Base-by-base conservation (phyloP, 1,140 invertebrate species). In the Diabrotica virgifera region DNA sequence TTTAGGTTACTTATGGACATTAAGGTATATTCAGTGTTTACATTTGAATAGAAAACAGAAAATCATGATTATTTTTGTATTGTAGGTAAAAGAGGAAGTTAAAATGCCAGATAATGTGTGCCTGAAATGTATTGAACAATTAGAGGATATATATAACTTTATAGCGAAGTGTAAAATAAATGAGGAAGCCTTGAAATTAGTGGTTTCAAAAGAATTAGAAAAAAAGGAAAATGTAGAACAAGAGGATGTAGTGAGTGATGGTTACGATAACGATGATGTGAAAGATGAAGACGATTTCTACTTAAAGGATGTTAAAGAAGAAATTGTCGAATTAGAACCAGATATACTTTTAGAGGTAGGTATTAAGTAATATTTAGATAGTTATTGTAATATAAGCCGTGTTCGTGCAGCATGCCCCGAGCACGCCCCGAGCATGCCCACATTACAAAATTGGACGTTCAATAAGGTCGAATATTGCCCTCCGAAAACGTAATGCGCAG, bases 151-250 rank as follows among this genome's bases (percentile, higher is more conserved):
- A 13, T 59, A 9, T 50, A 36, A 38, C 5, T 59, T 59, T 35
- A 14, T 59, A 38, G 40, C 40, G 14, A 59, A 38, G 37, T 59
- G 58, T 35, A 59, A 59, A 24, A 38, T 50, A 50, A 59, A 51
- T 50, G 38, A 59, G 7, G 9, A 59, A 46, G 14, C 35, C 35
- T 35, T 59, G n/a, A 51, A 36, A n/a, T 12, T 58, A 5, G 11
- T 58, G 36, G 12, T n/a, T 35, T 35, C 36, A 24, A 11, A 9
- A 10, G 50, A 11, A 5, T 40, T n/a, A 14, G 12, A n/a, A 37
- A 5, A 36, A 51, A 14, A n/a, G 8, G 8, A n/a, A 5, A 50
- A 38, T 59, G 46, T 59, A 24, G 36, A 57, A 36, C 55, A 36
- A 57, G 36, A 57, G 8, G 40, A 50, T 14, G n/a, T 40, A 5